Evolutionary conservation across 2,888 invertebrate genomes (phyloP).

Genomic region (Mellilla xanthometata): DNA sequence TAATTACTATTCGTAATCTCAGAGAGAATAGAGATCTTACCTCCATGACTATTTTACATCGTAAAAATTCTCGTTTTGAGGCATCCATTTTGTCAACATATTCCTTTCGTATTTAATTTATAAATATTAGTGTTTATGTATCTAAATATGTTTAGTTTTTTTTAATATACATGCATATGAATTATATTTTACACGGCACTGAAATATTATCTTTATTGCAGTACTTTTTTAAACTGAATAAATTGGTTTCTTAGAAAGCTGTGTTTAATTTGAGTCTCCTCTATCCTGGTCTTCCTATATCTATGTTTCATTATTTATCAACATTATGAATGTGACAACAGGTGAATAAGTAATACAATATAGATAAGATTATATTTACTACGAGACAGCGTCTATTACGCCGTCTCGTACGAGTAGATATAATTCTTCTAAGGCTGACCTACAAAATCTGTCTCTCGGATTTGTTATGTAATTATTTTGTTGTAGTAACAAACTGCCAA

Average conservation of each 20-base stretch:
- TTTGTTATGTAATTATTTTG: too few relatives aligned
- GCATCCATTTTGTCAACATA: slow-evolving; percentile 10
- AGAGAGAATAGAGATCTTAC: slow-evolving; percentile 10
- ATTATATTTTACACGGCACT: slow-evolving; percentile 57
- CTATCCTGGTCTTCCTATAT: slow-evolving; percentile 11
- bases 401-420: too few relatives aligned
- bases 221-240: slow-evolving; percentile 50
- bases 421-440: too few relatives aligned
- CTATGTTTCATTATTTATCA: too few relatives aligned
- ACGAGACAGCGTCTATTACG: too few relatives aligned
- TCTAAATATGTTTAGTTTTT: slow-evolving; percentile 25
- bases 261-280: too few relatives aligned
- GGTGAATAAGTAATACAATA: too few relatives aligned
- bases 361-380: too few relatives aligned
- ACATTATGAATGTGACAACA: too few relatives aligned
- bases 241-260: slow-evolving; percentile 52
- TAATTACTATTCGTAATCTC: slow-evolving; percentile 13
- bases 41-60: slow-evolving; percentile 18
- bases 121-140: slow-evolving; percentile 37
- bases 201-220: slow-evolving; percentile 48
- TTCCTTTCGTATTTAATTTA: too few relatives aligned
- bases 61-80: slow-evolving; percentile 14
- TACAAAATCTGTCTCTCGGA: too few relatives aligned
- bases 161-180: slow-evolving; percentile 31
- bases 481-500: too few relatives aligned